Evolutionary conservation across 2,113 vertebrate species (phyloP).

Genomic region (Poeciliopsis occidentalis): DNA sequence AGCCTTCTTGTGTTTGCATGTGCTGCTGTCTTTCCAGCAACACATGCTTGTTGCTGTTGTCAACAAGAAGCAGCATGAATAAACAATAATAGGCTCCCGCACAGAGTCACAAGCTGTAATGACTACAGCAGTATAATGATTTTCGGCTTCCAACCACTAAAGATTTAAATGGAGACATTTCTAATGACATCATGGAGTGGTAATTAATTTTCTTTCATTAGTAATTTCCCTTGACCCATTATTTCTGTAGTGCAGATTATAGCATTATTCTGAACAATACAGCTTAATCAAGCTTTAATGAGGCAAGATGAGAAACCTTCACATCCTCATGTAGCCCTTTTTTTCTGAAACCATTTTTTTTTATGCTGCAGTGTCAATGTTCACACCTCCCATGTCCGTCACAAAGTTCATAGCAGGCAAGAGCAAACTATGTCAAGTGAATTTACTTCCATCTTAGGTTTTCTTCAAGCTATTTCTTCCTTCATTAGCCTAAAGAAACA

Average conservation of each 20-base stretch:
- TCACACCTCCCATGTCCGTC: not conserved
- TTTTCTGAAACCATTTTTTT: not conserved
- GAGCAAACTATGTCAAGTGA: not conserved
- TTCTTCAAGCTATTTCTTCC: not conserved
- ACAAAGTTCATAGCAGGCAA: not conserved
- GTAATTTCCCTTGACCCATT: not conserved
- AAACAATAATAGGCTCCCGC: constrained; percentile 8
- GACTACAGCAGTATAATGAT: not conserved
- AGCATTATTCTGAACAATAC: not conserved
- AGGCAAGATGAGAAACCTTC: not conserved
- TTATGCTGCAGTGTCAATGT: not conserved
- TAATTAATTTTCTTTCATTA: constrained; percentile 1
- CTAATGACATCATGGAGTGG: constrained; percentile 6
- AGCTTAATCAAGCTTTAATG: not conserved
- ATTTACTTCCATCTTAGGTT: not conserved
- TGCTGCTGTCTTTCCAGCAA: constrained; percentile 1
- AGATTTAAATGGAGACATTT: constrained; percentile 12
- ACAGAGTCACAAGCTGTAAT: constrained; percentile 12
- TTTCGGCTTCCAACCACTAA: constrained; percentile 10
- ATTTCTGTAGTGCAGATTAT: not conserved
- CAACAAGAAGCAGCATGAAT: constrained; percentile 23
- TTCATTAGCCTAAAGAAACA: not conserved
- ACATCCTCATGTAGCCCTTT: not conserved
- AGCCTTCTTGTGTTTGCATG: not conserved
- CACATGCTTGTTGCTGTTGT: constrained; percentile 5